phyloP scores from a whole-genome alignment of 2,888 invertebrate species.

The Auanema sp. region DNA sequence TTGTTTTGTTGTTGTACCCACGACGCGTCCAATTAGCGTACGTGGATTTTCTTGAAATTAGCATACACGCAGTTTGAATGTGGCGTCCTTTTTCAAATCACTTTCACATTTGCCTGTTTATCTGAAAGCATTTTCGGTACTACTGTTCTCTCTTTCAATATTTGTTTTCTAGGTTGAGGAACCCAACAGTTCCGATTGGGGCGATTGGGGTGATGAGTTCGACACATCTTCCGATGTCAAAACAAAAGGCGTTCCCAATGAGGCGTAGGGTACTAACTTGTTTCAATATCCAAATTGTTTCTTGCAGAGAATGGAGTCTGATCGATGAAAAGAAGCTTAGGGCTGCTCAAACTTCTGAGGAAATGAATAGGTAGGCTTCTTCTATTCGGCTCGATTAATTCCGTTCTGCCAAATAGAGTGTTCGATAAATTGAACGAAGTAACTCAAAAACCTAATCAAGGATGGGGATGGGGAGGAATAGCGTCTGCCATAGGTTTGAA shows the following conservation, averaged over 20 bases:
- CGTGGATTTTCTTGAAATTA: no score
- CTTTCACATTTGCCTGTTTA: no score
- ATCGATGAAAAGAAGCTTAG: slow-evolving; percentile 15
- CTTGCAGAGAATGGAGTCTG: slow-evolving; percentile 17
- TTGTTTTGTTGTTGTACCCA: no score
- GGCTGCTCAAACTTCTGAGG: not conserved
- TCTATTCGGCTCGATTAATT: not conserved
- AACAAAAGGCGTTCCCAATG: slow-evolving; percentile 1
- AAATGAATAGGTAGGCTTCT: not conserved
- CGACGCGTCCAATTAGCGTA: no score
- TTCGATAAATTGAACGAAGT: not conserved
- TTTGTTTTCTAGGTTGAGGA: not conserved
- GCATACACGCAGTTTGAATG: no score
- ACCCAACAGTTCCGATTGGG: slow-evolving; percentile 5
- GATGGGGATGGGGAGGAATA: slow-evolving; percentile 21
- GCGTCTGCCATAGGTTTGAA: slow-evolving; percentile 17
- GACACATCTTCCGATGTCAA: not conserved
- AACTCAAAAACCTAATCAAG: slow-evolving; percentile 6
- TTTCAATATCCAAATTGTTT: no score
- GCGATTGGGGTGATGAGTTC: slow-evolving; percentile 14
- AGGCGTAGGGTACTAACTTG: slow-evolving; percentile 5
- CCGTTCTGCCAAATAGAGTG: not conserved
- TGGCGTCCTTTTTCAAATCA: no score
- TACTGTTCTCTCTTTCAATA: no score
- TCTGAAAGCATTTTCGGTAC: no score